Percentiles rank a stretch among this genome's conserved stretches.
Evolutionary conservation across 2,888 invertebrate species (phyloP).

Genomic region (Nemapogon koenigi): DNA sequence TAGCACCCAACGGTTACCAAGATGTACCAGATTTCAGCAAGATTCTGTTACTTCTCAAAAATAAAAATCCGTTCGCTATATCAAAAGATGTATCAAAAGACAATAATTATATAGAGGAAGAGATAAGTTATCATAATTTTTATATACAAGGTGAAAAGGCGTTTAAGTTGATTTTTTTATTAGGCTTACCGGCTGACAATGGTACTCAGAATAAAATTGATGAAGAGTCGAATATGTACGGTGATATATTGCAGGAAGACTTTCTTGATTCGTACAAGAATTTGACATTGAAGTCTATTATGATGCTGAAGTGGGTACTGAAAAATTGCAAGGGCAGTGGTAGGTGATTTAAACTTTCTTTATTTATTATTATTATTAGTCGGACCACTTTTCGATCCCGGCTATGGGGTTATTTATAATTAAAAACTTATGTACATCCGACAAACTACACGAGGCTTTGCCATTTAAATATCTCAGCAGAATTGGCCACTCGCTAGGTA

Average conservation of each 20-base stretch:
- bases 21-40: background rate
- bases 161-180: conserved; percentile 50
- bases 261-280: conserved; percentile 88
- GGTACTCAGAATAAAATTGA: conserved; percentile 66
- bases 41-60: background rate
- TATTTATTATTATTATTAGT: too few relatives aligned
- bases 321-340: conserved; percentile 68
- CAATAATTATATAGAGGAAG: background rate
- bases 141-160: conserved; percentile 22
- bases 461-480: too few relatives aligned
- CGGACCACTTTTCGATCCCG: too few relatives aligned
- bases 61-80: background rate
- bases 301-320: conserved; percentile 83
- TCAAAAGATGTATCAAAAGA: background rate
- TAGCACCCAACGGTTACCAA: conserved; percentile 43
- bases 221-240: conserved; percentile 70
- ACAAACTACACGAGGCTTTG: too few relatives aligned
- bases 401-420: too few relatives aligned
- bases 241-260: conserved; percentile 83
- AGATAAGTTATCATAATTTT: background rate
- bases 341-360: conserved; percentile 25
- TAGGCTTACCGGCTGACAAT: conserved; percentile 68
- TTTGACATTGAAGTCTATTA: conserved; percentile 83
- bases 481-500: too few relatives aligned
- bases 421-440: too few relatives aligned